phyloP scores from a whole-genome alignment of 2,888 invertebrate genomes.

The Idaea biselata region DNA sequence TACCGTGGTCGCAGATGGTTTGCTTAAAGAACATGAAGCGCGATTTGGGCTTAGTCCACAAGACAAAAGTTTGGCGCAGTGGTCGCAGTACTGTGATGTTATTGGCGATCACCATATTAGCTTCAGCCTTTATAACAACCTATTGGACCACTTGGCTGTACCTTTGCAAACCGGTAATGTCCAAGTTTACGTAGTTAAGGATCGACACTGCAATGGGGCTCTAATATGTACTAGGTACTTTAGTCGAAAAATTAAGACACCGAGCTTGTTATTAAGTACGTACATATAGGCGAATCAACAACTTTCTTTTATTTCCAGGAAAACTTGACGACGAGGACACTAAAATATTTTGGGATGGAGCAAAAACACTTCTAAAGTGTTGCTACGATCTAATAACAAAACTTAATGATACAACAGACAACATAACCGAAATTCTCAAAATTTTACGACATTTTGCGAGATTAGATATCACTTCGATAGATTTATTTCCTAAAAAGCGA shows the following conservation, averaged over 20 bases:
- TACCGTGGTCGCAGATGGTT: constrained; percentile 89
- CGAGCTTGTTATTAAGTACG: too few species aligned
- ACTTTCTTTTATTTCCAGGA: constrained; percentile 38
- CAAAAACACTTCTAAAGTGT: constrained; percentile 87
- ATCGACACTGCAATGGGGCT: neutral
- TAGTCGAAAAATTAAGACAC: too few species aligned
- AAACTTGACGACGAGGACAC: constrained; percentile 80
- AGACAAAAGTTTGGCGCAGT: constrained; percentile 87
- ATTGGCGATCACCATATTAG: constrained; percentile 92
- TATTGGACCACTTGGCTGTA: constrained; percentile 86
- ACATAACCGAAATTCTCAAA: constrained; percentile 86
- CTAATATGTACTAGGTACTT: too few species aligned
- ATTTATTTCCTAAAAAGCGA: constrained; percentile 84
- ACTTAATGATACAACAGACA: constrained; percentile 84
- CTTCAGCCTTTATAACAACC: constrained; percentile 87
- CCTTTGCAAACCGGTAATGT: constrained; percentile 81
- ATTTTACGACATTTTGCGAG: constrained; percentile 83
- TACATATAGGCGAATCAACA: too few species aligned
- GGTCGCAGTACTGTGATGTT: constrained; percentile 88
- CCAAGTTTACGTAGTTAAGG: constrained; percentile 22
- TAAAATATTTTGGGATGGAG: constrained; percentile 90
- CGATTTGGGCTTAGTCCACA: constrained; percentile 91
- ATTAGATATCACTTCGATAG: constrained; percentile 82
- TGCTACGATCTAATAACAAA: constrained; percentile 88
- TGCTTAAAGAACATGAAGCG: constrained; percentile 95